Evolutionary conservation across 2,113 vertebrate species (phyloP), one percentile per base, ranked within the genome.

Genomic region (Dolichallabes microphthalmus): DNA sequence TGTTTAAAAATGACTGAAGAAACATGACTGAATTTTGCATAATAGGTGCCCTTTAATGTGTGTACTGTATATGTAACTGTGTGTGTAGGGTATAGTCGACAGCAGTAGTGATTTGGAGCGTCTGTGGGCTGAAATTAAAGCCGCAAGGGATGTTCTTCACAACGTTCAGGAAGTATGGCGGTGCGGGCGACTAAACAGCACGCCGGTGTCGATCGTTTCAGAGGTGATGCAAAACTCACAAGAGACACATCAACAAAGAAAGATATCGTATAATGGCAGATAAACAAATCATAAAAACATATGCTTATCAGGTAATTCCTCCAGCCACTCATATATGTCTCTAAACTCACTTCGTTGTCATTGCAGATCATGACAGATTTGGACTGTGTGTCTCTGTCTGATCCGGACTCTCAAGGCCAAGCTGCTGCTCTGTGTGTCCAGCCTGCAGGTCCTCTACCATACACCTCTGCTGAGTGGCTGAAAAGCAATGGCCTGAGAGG

Each of bases 401-500:
- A 32, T 30, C 91, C 89, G 76, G 71, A 93, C 58, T 86, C 90
- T 55, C 94, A 90, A 73, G 88, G 88, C 17, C 90, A 92, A 27
- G 91, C 8, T 20, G 87, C 86, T 32, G 94, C 92, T 0, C 93
- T 96, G 85, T 57, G 86, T 80, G 92, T 95, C 17, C 89, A 93
- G 88, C 92, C 92, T 85, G 88, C 95, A 53, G 82, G 82, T 35
- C 76, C 91, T 86, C 91, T 91, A 80, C 89, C 92, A 64, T 91
- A 88, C 91, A 92, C 93, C 53, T 97, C 96, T 52, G 82, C 90
- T 86, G 95, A 95, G 39, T 97, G 95, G 95, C 91, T 97, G 9
- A 92, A 93, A 89, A 91, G 88, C 32, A 85, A 96, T 76, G 94
- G 96, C 86, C 91, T 96, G 63, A 97, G 93, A 95, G 96, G 95